phyloP scores from a whole-genome alignment of 2,113 vertebrate species.

The Catharus minimus region DNA sequence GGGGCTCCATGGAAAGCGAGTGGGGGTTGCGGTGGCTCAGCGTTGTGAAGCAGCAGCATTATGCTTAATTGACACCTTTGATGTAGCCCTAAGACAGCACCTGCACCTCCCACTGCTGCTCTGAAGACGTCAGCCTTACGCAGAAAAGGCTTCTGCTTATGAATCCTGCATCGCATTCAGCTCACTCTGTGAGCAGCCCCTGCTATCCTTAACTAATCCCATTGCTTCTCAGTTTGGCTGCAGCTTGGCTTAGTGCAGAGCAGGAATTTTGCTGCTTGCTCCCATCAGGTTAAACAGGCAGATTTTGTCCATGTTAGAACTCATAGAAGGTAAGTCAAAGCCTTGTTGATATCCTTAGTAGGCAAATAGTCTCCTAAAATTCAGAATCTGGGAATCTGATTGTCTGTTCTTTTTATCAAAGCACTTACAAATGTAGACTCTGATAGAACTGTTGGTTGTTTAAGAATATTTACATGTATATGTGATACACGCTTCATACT shows the following conservation, averaged over 20 bases:
- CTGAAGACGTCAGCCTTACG: conserved; percentile 83
- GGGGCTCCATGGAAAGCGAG: conserved; percentile 60
- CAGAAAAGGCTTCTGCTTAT: conserved; percentile 81
- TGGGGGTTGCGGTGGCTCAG: conserved; percentile 67
- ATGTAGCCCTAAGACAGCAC: conserved; percentile 81
- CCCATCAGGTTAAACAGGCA: conserved; percentile 58
- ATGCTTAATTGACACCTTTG: conserved; percentile 83
- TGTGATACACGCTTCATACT: neutral
- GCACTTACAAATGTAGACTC: neutral
- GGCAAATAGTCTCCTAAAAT: conserved; percentile 2
- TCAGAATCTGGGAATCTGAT: conserved; percentile 10
- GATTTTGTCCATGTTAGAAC: conserved; percentile 81
- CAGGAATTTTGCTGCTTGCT: conserved; percentile 59
- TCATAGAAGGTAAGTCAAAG: conserved; percentile 84
- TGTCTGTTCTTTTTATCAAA: neutral
- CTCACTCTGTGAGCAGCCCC: conserved; percentile 72
- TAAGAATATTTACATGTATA: neutral
- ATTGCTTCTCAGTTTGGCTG: conserved; percentile 58
- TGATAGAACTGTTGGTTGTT: conserved; percentile 28
- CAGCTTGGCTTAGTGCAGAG: conserved; percentile 62
- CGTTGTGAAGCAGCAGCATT: conserved; percentile 65
- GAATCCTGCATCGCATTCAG: conserved; percentile 76
- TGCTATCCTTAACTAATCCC: conserved; percentile 71
- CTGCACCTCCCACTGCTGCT: conserved; percentile 82
- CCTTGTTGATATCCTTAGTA: conserved; percentile 24